Evolutionary conservation across 2,113 vertebrate species (phyloP), one percentile per base, ranked within the genome.

Genomic region (Polypterus senegalus): DNA sequence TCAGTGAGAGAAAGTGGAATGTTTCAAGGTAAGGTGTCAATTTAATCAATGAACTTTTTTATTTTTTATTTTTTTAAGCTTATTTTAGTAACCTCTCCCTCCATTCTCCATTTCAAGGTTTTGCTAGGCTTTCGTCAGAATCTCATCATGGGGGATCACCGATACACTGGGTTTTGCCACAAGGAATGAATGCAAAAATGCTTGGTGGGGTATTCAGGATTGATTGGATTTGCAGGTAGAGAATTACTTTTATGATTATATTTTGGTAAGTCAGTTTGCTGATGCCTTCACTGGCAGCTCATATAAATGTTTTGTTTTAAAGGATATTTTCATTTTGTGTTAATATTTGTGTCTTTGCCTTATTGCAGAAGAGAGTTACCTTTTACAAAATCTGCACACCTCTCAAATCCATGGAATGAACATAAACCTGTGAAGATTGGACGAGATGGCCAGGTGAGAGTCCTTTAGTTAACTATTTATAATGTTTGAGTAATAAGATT

Each of bases 131-230:
- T 55, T 87, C 92, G 1, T 97, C 96, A 4, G 96, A 97, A 73
- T 98, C 96, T 1, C 92, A 94, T 74, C 94, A 98, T 5, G 96
- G 93, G 64, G 95, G 94, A 43, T 98, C 96, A 57, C 96, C 96
- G 10, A 97, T 99, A 71, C 96, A 98, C 72, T 99, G 96, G 96
- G 94, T 99, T 8, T 86, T 99, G 65, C 96, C 96, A 65, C 92
- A 92, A n/a, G 96, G 96, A 73, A 97, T 99, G 91, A 98, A 86
- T 65, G 95, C 96, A 66, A 98, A 97, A 81, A 97, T 98, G 94
- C 81, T 98, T 58, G 96, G 96, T 43, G 96, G 96, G 47, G 96
- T 99, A 54, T 99, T 99, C 75, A 97, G 94, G 80, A 97, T 99
- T 70, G 92, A 99, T 79, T 99, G 94, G 96, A 96, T 99, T 67